Evolutionary conservation across 2,113 vertebrate genomes (phyloP), one percentile per base, ranked within the genome.

Genomic region (Cacatua alba): DNA sequence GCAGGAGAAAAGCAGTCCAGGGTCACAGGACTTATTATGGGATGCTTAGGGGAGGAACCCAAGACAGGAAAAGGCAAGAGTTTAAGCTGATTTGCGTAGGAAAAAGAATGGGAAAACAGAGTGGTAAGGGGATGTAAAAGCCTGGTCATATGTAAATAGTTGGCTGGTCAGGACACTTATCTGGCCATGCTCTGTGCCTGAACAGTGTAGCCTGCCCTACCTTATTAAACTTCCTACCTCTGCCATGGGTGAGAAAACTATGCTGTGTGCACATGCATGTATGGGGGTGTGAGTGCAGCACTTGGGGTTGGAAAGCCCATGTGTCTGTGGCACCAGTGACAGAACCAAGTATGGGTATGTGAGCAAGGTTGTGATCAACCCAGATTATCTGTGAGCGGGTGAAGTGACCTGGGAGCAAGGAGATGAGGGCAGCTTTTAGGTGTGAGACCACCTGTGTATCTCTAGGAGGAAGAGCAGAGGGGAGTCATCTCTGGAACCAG

Each of bases 231-330:
- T 46, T 77, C 59, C 35, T 53, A 26, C 1, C 10, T 55, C 37
- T 35, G 75, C n/a, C 23, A 11, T 52, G 29, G 1, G 3, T n/a
- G 13, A 72, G 23, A 12, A 48, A 6, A 18, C 29, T 35, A 6
- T 33, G 25, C 13, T 4, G 1, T 8, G 7, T 53, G 14, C 7
- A 26, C 1, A 0, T 4, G 8, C 29, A 10, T 25, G 15, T 21
- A 33, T 4, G 0, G 6, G 6, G 13, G 3, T 10, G 4, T 4
- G 8, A 68, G 16, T 18, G 18, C 18, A 84, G 29, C 11, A 63
- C 6, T 19, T 18, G 17, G 28, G 24, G 20, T 7, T 31, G 17
- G 23, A 43, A 6, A 68, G 13, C 28, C 48, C 7, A 2, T 10
- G 2, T n/a, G 23, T 15, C 49, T 24, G 24, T 17, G 17, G 5